Evolutionary conservation across 1,140 invertebrate genomes (phyloP), one percentile per base, ranked within the genome.

Genomic region (Phymorhynchus buccinoides): DNA sequence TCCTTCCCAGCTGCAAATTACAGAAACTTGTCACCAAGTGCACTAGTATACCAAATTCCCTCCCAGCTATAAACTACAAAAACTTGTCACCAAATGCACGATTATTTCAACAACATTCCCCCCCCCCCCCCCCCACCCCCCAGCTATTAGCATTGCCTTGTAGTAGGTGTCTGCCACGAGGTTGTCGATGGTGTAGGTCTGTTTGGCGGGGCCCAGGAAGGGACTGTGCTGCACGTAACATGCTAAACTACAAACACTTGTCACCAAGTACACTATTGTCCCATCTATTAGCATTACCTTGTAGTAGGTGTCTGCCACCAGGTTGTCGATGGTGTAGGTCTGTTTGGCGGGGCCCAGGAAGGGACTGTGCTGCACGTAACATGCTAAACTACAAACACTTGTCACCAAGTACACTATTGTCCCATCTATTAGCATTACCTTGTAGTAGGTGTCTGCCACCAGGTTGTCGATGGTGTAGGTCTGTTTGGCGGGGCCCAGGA

Each of bases 81-180:
- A n/a, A n/a, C n/a, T n/a, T n/a, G n/a, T n/a, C n/a, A n/a, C n/a
- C n/a, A n/a, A n/a, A n/a, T n/a, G n/a, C n/a, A n/a, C n/a, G n/a
- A n/a, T n/a, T n/a, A n/a, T n/a, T n/a, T n/a, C n/a, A n/a, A n/a
- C n/a, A n/a, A n/a, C n/a, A n/a, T n/a, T n/a, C n/a, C n/a, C n/a
- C n/a, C n/a, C n/a, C n/a, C n/a, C n/a, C n/a, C n/a, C n/a, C n/a
- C n/a, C n/a, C n/a, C n/a, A n/a, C n/a, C n/a, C n/a, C n/a, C n/a
- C n/a, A n/a, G n/a, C 27, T 56, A 12, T 56, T 56, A 27, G 27
- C 12, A 27, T 84, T 66, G 85, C 86, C 86, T 90, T 91, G 77
- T 92, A 92, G 81, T 91, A 90, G 27, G 91, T 92, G 80, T 92
- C 90, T 3, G 90, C 90, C 7, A 91, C 90, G 14, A 92, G 87